Percentiles rank a stretch among this genome's conserved stretches.
Conservation (phyloP, 2,888 invertebrate species). For the Tetragonisca angustula region DNA sequence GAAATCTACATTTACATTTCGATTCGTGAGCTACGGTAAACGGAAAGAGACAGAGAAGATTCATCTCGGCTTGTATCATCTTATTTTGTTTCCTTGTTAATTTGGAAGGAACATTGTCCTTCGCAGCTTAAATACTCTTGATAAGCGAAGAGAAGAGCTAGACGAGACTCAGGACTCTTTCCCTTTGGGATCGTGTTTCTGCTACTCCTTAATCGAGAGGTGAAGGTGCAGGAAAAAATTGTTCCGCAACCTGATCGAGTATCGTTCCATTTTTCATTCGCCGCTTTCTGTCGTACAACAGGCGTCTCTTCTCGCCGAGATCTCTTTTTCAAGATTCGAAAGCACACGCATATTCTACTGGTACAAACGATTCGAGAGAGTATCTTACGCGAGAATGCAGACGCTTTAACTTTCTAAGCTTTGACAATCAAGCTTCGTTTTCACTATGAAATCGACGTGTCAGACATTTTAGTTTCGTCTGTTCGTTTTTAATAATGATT, state of each 20-base stretch:
- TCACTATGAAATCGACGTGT: not conserved
- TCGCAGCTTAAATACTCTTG: not conserved
- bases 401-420: not conserved
- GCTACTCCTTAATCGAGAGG: slow-evolving; percentile 4
- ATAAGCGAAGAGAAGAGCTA: not conserved
- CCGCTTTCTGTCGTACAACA: not conserved
- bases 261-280: slow-evolving; percentile 26
- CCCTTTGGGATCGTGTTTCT: not conserved
- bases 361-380: not conserved
- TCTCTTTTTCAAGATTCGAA: not conserved
- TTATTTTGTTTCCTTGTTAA: not conserved
- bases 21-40: not conserved
- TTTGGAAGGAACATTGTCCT: not conserved
- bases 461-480: not conserved
- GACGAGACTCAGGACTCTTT: slow-evolving; percentile 20
- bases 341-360: not conserved
- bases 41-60: not conserved
- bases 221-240: not conserved
- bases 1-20: no score
- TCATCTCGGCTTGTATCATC: not conserved
- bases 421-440: not conserved
- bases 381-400: not conserved
- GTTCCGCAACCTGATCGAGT: slow-evolving; percentile 43
- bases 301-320: not conserved
- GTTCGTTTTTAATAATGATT: not conserved